Conservation (phyloP, 2,797 vertebrate genomes). For the Platyrinchus mystaceus region DNA sequence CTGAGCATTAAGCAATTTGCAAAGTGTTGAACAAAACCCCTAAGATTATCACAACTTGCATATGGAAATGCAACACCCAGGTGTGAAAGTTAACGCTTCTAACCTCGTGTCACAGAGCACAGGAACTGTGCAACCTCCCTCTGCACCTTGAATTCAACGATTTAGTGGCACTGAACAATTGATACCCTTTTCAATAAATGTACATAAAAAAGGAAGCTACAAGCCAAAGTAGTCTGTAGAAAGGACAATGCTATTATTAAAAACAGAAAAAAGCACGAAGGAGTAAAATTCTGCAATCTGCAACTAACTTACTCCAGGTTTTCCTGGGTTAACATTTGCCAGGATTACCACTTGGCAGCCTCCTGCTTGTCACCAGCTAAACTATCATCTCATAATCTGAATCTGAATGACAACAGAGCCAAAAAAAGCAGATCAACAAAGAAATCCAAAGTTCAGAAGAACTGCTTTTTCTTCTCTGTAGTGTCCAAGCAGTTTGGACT, state of each 20-base stretch:
- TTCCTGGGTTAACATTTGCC: background rate
- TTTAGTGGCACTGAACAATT: background rate
- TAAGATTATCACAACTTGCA: background rate
- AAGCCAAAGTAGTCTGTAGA: background rate
- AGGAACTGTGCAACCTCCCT: background rate
- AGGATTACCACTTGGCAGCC: background rate
- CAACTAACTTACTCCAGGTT: background rate
- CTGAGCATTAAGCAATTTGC: background rate
- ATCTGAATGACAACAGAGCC: background rate
- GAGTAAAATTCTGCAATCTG: background rate
- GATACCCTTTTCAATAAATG: background rate
- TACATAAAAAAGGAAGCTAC: background rate
- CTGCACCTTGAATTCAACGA: background rate
- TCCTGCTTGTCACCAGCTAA: background rate
- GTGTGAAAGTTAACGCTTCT: conserved; percentile 22
- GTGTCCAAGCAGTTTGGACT: background rate
- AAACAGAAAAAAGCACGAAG: background rate
- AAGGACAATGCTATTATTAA: background rate
- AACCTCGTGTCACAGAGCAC: background rate
- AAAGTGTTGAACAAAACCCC: conserved; percentile 18
- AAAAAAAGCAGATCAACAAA: background rate
- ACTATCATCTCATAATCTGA: background rate
- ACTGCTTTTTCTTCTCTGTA: background rate
- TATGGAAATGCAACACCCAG: conserved; percentile 12
- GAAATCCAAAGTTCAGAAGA: background rate